These are phyloP conservation scores for Chydorus sphaericus DNA, from an alignment of 2,888 invertebrate genomes.

Conservation along the genomic window DNA sequence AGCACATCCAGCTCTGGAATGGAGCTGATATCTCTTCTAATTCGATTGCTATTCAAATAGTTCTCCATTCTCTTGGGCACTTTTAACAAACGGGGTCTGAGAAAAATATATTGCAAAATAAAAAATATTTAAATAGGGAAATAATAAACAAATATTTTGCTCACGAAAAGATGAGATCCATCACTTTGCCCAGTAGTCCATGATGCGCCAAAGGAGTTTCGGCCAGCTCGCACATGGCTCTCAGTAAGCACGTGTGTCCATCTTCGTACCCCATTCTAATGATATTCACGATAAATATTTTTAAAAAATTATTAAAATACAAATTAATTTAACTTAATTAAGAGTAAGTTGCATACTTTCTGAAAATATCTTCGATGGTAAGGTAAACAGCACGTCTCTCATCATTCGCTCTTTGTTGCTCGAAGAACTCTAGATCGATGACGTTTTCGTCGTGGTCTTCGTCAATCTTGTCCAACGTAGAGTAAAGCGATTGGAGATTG, in stretches of 20 bases:
- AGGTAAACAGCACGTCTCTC: no score
- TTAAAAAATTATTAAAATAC: no score
- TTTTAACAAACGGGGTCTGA: not conserved
- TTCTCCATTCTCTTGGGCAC: not conserved
- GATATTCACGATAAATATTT: not conserved
- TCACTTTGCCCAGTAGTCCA: not conserved
- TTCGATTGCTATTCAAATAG: not conserved
- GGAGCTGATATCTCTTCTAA: not conserved
- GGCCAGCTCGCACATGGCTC: not conserved
- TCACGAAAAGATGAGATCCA: not conserved
- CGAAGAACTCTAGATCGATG: no score
- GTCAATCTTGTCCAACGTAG: no score
- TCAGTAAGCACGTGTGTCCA: not conserved
- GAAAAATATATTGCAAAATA: not conserved
- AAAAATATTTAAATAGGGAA: no score
- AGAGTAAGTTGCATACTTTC: no score
- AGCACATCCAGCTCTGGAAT: constrained; percentile 1
- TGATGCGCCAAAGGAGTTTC: not conserved
- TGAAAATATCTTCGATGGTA: no score
- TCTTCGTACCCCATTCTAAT: not conserved
- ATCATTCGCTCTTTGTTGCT: no score
- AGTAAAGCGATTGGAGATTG: no score
- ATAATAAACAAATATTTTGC: not conserved
- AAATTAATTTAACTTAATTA: no score
- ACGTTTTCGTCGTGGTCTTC: no score